These are phyloP conservation scores for Drosophila rhopaloa DNA, from an alignment of 1,140 invertebrate genomes.

Conservation along the genomic window DNA sequence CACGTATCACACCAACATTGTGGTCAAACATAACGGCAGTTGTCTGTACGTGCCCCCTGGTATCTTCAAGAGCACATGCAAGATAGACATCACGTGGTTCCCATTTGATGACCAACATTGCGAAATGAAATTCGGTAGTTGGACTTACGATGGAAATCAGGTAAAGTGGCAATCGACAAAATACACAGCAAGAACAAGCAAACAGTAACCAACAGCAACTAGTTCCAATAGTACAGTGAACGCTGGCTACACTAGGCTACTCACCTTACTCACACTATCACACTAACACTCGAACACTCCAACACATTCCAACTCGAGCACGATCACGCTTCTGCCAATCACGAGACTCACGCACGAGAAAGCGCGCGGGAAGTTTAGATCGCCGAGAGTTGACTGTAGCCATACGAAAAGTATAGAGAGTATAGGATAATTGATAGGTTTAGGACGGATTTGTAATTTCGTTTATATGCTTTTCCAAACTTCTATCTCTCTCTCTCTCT, in stretches of 20 bases:
- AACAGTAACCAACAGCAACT: slow-evolving; percentile 39
- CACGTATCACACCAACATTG: slow-evolving; percentile 98
- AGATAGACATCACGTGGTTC: slow-evolving; percentile 99
- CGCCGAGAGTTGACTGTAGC: slow-evolving; percentile 46
- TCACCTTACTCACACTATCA: slow-evolving; percentile 47
- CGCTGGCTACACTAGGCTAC: slow-evolving; percentile 53
- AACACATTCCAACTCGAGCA: slow-evolving; percentile 47
- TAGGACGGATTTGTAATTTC: slow-evolving; percentile 50
- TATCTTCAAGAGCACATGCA: slow-evolving; percentile 99
- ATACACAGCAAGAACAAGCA: slow-evolving; percentile 39
- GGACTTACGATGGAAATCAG: slow-evolving; percentile 97
- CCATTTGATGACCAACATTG: slow-evolving; percentile 99
- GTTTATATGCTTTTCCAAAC: slow-evolving; percentile 66
- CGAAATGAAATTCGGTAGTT: slow-evolving; percentile 98
- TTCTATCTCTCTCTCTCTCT: slow-evolving; percentile 34
- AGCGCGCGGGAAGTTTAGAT: slow-evolving; percentile 24
- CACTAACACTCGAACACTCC: neutral
- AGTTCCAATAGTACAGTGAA: slow-evolving; percentile 45
- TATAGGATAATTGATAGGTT: slow-evolving; percentile 10
- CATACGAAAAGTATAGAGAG: slow-evolving; percentile 21
- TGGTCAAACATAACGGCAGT: slow-evolving; percentile 97
- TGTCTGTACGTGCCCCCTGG: slow-evolving; percentile 98
- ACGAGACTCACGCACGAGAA: slow-evolving; percentile 48
- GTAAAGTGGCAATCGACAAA: slow-evolving; percentile 86
- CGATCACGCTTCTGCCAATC: slow-evolving; percentile 48